Evolutionary conservation across 2,113 vertebrate species (phyloP), one percentile per base, ranked within the genome.

Genomic region (Spea bombifrons): DNA sequence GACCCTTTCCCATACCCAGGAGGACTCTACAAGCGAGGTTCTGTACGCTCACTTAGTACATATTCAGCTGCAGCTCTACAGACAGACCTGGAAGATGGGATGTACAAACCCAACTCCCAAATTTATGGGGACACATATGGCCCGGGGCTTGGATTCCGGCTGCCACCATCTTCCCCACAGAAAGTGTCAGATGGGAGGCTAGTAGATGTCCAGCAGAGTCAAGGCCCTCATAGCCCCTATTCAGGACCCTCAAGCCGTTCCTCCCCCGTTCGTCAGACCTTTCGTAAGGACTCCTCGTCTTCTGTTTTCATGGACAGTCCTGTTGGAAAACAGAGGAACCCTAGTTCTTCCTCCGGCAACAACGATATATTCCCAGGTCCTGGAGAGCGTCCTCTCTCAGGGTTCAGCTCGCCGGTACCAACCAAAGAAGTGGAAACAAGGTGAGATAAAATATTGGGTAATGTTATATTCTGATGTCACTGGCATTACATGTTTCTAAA

Each of bases 211-310:
- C 90, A 94, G 70, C 83, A 90, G 30, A 86, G 95, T 83, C 94
- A 96, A 77, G 88, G 90, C 16, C 91, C 91, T 0, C 92, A 93
- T 85, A 92, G 92, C 84, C 95, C 95, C 0, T 99, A 98, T 84
- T 98, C 96, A 0, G 92, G 93, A 16, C 93, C 97, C 0, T 94
- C 96, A 43, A 95, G 92, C 50, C 91, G 97, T 6, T 94, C 94
- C 46, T 99, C 97, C 0, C 97, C 97, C 0, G 96, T 98, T 81
- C 93, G 96, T 0, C 96, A 98, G 86, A 92, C 89, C 52, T 98
- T 99, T 88, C 95, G 97, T 52, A 99, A 98, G 82, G 97, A 99
- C 81, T 98, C 97, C 0, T 92, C 92, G 77, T 96, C 96, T 4
- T 97, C 96, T 0, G 96, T 97, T 80, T 98, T 98, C 81, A 92